phyloP scores from a whole-genome alignment of 2,113 vertebrate genomes.

The Corythornis vintsioides region DNA sequence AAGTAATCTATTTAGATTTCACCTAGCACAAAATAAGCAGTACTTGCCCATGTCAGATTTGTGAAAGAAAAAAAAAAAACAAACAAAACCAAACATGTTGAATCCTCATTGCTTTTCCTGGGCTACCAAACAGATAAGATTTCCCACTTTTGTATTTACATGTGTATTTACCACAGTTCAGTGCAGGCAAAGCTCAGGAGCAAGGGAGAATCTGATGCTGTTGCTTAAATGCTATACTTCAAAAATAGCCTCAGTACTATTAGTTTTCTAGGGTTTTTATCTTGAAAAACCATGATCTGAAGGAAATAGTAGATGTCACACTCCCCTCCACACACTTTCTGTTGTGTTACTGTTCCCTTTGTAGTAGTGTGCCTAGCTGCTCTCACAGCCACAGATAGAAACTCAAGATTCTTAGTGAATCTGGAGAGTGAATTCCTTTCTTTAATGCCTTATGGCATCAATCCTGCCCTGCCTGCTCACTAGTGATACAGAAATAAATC shows the following conservation, averaged over 20 bases:
- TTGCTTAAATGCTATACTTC: not conserved
- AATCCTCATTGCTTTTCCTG: not conserved
- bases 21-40: not conserved
- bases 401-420: too few species aligned
- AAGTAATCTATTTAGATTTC: not conserved
- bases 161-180: not conserved
- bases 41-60: fast-evolving
- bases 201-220: not conserved
- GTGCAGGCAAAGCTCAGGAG: not conserved
- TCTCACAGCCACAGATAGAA: too few species aligned
- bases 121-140: not conserved
- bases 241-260: not conserved
- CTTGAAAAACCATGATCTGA: not conserved
- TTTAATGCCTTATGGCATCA: too few species aligned
- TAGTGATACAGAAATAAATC: too few species aligned
- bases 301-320: not conserved
- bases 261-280: not conserved
- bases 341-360: too few species aligned
- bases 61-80: not conserved
- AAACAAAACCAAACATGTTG: fast-evolving
- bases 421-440: too few species aligned
- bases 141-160: not conserved
- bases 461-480: too few species aligned
- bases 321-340: not conserved
- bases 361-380: too few species aligned